Percentiles rank a stretch among this genome's conserved stretches.
These are phyloP conservation scores for Lepidotrigona ventralis DNA, from an alignment of 1,140 invertebrate species.

Conservation along the genomic window DNA sequence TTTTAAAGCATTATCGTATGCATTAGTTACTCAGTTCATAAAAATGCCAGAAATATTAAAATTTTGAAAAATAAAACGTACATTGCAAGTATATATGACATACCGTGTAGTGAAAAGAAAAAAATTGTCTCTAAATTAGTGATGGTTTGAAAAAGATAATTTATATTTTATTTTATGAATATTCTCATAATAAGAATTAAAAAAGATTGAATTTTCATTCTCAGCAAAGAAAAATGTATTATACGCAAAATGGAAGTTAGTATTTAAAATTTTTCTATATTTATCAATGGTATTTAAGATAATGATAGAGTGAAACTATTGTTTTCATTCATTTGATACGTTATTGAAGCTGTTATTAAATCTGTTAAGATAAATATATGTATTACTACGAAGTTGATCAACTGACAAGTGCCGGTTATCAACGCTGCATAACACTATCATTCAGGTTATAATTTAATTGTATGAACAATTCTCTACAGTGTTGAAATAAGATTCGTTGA, in stretches of 20 bases:
- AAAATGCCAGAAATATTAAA: neutral
- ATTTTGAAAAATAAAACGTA: neutral
- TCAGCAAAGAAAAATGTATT: neutral
- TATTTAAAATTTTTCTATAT: neutral
- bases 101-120: neutral
- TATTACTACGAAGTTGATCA: neutral
- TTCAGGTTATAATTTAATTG: neutral
- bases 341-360: neutral
- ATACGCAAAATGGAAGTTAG: neutral
- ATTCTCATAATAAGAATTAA: neutral
- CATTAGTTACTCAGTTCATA: neutral
- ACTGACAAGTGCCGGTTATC: neutral
- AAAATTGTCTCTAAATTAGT: neutral
- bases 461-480: too few species aligned
- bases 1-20: neutral
- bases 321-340: neutral
- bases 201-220: neutral
- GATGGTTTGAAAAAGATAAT: neutral
- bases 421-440: neutral
- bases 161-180: neutral
- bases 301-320: neutral
- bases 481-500: neutral
- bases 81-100: neutral
- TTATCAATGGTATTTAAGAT: neutral
- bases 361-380: neutral